phyloP scores from a whole-genome alignment of 1,140 invertebrate species.

The Hylaeus anthracinus region DNA sequence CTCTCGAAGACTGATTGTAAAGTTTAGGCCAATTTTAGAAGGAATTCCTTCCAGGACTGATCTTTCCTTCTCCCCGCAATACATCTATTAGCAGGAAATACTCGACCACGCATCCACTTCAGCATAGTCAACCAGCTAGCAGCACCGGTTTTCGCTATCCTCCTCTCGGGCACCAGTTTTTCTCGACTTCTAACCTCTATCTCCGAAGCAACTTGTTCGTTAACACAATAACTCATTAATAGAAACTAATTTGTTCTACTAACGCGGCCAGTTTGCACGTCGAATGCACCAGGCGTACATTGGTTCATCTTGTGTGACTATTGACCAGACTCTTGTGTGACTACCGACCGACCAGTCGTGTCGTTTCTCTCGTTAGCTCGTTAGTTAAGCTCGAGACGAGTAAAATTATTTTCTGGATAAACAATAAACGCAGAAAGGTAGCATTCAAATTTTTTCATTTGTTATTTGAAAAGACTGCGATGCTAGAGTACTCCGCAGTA shows the following conservation, averaged over 20 bases:
- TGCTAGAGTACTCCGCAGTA: too few species aligned
- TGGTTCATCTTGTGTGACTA: background rate
- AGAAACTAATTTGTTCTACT: background rate
- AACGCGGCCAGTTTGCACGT: background rate
- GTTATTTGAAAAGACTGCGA: too few species aligned
- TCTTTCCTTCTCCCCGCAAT: too few species aligned
- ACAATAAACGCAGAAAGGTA: too few species aligned
- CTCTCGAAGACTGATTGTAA: too few species aligned
- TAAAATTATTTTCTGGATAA: too few species aligned
- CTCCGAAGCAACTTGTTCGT: background rate
- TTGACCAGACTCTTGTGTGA: background rate
- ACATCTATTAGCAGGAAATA: too few species aligned
- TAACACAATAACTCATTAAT: constrained; percentile 26
- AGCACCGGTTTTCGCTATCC: background rate
- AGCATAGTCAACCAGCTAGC: background rate
- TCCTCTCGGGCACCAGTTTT: constrained; percentile 1
- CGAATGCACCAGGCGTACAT: background rate
- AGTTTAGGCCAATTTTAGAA: too few species aligned
- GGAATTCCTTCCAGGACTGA: too few species aligned
- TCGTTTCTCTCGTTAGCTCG: background rate
- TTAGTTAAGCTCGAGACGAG: too few species aligned
- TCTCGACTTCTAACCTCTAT: constrained; percentile 4
- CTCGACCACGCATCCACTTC: too few species aligned
- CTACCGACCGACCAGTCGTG: background rate
- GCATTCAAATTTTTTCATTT: too few species aligned